Conservation (phyloP, 2,113 vertebrate genomes). For the Natator depressus region DNA sequence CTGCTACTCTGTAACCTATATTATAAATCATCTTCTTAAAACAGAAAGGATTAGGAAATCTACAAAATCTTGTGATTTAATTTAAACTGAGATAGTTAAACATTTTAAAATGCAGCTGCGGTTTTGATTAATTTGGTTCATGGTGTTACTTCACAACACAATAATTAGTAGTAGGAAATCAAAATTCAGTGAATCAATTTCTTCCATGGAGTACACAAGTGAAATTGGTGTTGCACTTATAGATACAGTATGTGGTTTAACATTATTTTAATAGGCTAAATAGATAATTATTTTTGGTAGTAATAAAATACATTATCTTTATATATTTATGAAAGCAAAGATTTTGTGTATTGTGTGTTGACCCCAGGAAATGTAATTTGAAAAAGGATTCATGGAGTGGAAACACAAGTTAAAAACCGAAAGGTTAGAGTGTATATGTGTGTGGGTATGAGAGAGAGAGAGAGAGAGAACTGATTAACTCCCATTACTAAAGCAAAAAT, state of each 20-base stretch:
- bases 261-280: background rate
- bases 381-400: background rate
- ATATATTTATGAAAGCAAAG: background rate
- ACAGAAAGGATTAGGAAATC: rapidly evolving
- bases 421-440: rapidly evolving
- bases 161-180: rapidly evolving
- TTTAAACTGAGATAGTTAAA: rapidly evolving
- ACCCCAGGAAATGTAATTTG: rapidly evolving
- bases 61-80: background rate
- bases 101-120: background rate
- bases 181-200: background rate
- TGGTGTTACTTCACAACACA: background rate
- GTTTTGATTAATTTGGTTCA: background rate
- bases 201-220: background rate
- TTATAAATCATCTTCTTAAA: background rate
- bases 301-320: background rate
- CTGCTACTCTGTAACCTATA: background rate
- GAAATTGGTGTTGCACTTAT: background rate
- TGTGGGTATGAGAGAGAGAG: background rate
- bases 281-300: background rate
- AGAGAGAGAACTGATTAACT: background rate
- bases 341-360: background rate
- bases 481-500: background rate
- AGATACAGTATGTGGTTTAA: background rate
- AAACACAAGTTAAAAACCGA: background rate